These are phyloP conservation scores for Poecilus cupreus DNA, from an alignment of 2,888 invertebrate genomes.

Conservation along the genomic window DNA sequence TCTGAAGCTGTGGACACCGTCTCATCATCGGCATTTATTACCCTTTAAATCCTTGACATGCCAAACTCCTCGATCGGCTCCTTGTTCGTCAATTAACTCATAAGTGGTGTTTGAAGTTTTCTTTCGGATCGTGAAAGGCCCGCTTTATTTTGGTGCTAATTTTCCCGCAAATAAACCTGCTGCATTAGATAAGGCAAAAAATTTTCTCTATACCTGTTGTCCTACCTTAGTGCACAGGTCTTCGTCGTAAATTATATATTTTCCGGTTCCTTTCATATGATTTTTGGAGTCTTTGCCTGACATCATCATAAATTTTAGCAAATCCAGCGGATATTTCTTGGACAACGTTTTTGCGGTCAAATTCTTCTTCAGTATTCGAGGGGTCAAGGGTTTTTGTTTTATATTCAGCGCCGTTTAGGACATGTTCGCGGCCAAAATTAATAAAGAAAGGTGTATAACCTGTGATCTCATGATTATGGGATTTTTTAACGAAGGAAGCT, in stretches of 20 bases:
- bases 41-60: constrained; percentile 38
- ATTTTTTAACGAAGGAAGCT: background rate
- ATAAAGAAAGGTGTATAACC: background rate
- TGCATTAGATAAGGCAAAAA: constrained; percentile 51
- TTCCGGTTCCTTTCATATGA: background rate
- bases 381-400: no score
- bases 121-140: constrained; percentile 42
- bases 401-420: background rate
- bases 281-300: background rate
- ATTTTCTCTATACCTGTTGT: background rate
- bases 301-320: background rate
- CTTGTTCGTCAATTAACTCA: background rate
- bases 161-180: constrained; percentile 53
- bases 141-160: constrained; percentile 58
- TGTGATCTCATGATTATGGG: background rate
- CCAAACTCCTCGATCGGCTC: constrained; percentile 6
- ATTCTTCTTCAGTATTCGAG: background rate
- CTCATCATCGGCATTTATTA: constrained; percentile 30
- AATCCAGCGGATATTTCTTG: background rate
- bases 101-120: background rate
- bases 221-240: background rate
- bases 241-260: background rate
- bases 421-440: background rate
- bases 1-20: background rate
- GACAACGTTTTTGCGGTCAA: background rate